These are phyloP conservation scores for Epirrhoe tristata DNA, from an alignment of 2,888 invertebrate genomes.

Conservation along the genomic window DNA sequence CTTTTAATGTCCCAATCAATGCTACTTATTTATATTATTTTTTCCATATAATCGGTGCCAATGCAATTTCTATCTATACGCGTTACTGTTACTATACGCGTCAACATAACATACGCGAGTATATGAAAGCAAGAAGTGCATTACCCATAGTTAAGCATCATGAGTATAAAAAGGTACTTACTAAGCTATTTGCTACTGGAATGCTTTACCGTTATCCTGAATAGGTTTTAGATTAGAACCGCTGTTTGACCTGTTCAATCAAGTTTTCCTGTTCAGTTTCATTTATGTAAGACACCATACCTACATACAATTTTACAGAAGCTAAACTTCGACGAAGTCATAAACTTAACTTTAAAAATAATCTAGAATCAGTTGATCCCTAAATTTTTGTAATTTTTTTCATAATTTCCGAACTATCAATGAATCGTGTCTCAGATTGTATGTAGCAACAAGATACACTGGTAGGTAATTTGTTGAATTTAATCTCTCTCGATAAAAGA, in stretches of 20 bases:
- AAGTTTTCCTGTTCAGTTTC: too few relatives aligned
- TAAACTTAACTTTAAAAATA: too few relatives aligned
- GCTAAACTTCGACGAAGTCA: background rate
- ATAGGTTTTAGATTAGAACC: constrained; percentile 21
- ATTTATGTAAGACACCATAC: too few relatives aligned
- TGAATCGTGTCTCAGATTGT: background rate
- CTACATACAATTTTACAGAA: too few relatives aligned
- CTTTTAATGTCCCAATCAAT: too few relatives aligned
- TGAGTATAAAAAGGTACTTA: constrained; percentile 18
- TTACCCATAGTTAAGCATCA: constrained; percentile 2
- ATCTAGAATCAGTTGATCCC: too few relatives aligned
- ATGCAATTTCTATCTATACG: background rate
- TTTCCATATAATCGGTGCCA: background rate
- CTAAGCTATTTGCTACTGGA: constrained; percentile 18
- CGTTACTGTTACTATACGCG: too few relatives aligned
- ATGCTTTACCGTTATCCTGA: constrained; percentile 30
- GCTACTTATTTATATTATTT: too few relatives aligned
- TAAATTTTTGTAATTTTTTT: background rate
- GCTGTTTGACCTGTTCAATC: constrained; percentile 18
- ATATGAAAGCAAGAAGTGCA: constrained; percentile 22
- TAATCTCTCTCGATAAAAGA: constrained; percentile 36
- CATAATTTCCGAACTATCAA: background rate
- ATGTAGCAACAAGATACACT: constrained; percentile 4
- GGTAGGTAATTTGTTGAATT: constrained; percentile 1
- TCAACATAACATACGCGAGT: background rate